Percentiles rank a stretch among this genome's conserved stretches.
phyloP scores from a whole-genome alignment of 2,888 invertebrate species.

The Drosophila lacicola region DNA sequence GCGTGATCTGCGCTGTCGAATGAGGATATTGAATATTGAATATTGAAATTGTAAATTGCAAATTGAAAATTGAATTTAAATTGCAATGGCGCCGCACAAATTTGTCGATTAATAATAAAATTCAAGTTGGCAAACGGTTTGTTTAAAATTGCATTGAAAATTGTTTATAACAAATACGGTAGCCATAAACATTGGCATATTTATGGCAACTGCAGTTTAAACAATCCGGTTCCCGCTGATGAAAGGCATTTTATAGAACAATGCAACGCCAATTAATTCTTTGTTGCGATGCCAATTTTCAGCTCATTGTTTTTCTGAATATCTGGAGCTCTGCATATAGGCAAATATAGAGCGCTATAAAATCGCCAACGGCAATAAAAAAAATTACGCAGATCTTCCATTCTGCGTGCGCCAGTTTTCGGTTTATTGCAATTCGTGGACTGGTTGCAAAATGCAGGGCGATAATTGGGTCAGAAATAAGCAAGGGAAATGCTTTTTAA shows the following conservation, averaged over 20 bases:
- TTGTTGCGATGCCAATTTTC: conserved; percentile 36
- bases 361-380: conserved; percentile 48
- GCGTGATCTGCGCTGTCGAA: conserved; percentile 44
- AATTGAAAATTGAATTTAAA: conserved; percentile 21
- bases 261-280: conserved; percentile 59
- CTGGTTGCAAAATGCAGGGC: conserved; percentile 36
- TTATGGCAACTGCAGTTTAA: conserved; percentile 30
- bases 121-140: too few species aligned
- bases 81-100: neutral
- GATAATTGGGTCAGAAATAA: conserved; percentile 70
- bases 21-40: conserved; percentile 27
- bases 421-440: conserved; percentile 27
- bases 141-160: conserved; percentile 17
- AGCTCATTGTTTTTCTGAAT: conserved; percentile 32
- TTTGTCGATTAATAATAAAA: too few species aligned
- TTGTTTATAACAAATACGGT: conserved; percentile 37
- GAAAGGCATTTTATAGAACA: conserved; percentile 39
- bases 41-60: neutral
- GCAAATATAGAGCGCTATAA: conserved; percentile 45
- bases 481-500: conserved; percentile 51
- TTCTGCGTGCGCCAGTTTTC: conserved; percentile 39
- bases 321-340: conserved; percentile 19
- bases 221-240: conserved; percentile 7
- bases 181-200: conserved; percentile 42
- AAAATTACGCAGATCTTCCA: conserved; percentile 61